Evolutionary conservation across 2,113 vertebrate species (phyloP).

Genomic region (Chlorodrepanis virens): DNA sequence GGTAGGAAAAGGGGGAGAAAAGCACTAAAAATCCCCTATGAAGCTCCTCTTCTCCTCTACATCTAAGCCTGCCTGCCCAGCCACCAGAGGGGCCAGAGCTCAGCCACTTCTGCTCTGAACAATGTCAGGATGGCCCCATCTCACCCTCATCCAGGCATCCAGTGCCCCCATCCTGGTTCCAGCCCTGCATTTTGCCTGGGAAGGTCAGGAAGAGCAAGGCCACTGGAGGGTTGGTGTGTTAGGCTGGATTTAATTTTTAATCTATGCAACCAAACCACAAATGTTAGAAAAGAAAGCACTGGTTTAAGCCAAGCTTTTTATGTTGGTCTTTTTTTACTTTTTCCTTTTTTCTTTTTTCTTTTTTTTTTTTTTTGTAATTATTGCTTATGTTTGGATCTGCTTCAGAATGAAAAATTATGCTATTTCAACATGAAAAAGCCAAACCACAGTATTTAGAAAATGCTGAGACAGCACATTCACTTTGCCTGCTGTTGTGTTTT

Average conservation of each 20-base stretch:
- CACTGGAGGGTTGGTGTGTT: background rate
- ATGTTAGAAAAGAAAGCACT: background rate
- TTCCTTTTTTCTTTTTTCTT: too few species aligned
- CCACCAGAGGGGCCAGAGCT: accelerated
- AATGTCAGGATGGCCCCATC: background rate
- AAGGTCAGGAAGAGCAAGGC: background rate
- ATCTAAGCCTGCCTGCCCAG: background rate
- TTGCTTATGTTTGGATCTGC: background rate
- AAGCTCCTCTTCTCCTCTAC: background rate
- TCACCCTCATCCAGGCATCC: background rate
- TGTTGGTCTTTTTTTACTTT: background rate
- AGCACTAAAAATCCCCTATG: accelerated
- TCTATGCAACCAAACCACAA: background rate
- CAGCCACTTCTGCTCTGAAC: background rate
- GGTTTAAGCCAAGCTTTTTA: background rate
- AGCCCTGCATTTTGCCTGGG: background rate
- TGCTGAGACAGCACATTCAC: background rate
- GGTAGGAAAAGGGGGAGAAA: background rate
- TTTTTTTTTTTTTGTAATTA: background rate
- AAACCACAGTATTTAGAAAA: background rate
- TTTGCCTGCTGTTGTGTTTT: background rate
- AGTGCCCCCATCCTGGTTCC: accelerated
- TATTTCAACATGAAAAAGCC: background rate
- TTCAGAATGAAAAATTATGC: background rate
- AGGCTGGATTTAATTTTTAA: background rate